Evolutionary conservation across 1,140 invertebrate species (phyloP).

Genomic region (Mercenaria mercenaria): DNA sequence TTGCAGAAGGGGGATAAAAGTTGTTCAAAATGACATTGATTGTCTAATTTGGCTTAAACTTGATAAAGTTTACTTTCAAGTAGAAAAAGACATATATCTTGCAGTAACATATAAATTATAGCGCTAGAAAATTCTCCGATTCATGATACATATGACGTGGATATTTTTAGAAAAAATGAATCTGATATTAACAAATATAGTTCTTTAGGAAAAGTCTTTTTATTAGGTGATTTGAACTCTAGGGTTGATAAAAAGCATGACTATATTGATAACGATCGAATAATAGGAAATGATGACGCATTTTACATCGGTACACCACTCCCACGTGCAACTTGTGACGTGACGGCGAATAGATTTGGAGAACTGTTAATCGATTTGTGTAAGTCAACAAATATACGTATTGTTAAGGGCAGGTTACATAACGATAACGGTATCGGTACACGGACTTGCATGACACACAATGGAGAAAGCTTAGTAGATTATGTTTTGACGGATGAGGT

Average conservation of each 20-base stretch:
- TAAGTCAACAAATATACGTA: neutral
- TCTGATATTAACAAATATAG: neutral
- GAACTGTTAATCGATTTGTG: conserved; percentile 9
- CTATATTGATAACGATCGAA: neutral
- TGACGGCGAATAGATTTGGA: neutral
- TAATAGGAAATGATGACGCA: neutral
- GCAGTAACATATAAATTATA: neutral
- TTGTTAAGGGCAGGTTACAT: neutral
- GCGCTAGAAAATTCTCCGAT: neutral
- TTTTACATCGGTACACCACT: neutral
- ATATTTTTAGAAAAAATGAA: neutral
- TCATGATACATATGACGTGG: neutral
- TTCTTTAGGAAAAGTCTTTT: neutral
- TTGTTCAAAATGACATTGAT: neutral
- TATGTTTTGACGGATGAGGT: neutral
- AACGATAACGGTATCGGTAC: neutral
- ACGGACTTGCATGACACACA: neutral
- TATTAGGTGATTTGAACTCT: neutral
- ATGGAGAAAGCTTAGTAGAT: neutral
- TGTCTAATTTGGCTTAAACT: neutral
- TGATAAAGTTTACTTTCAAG: conserved; percentile 24
- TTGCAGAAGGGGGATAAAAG: neutral
- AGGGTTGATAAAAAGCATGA: neutral
- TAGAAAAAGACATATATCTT: neutral
- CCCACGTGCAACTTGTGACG: neutral